phyloP scores from a whole-genome alignment of 2,888 invertebrate genomes.

The Dimorphilus gyrociliatus region DNA sequence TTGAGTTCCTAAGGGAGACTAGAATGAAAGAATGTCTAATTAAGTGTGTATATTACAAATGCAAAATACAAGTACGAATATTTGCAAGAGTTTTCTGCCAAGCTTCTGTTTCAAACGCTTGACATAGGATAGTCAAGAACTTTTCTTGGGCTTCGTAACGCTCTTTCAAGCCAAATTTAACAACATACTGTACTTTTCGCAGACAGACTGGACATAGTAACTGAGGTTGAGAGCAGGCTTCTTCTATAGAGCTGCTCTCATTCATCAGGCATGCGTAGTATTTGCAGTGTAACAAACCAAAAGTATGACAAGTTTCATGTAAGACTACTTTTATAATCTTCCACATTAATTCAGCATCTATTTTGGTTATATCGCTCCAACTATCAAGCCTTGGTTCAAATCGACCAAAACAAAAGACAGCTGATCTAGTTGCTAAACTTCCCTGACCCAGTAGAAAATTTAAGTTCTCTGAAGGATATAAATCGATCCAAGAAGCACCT shows the following conservation, averaged over 20 bases:
- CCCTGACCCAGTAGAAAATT: slow-evolving; percentile 31
- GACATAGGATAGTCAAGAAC: no score
- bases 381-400: slow-evolving; percentile 23
- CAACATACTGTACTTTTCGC: slow-evolving; percentile 24
- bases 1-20: no score
- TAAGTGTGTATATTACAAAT: no score
- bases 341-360: slow-evolving; percentile 22
- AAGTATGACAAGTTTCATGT: slow-evolving; percentile 30
- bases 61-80: no score
- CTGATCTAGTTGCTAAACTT: slow-evolving; percentile 15
- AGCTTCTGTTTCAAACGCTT: no score
- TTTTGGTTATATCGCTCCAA: slow-evolving; percentile 3
- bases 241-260: slow-evolving; percentile 22
- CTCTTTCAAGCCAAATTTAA: slow-evolving; percentile 19
- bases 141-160: slow-evolving; percentile 17
- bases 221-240: slow-evolving; percentile 25
- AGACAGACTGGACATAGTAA: slow-evolving; percentile 32
- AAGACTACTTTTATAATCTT: slow-evolving; percentile 24
- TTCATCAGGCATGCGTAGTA: slow-evolving; percentile 32
- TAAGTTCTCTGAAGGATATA: slow-evolving; percentile 25
- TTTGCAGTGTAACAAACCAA: slow-evolving; percentile 26
- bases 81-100: no score
- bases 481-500: slow-evolving; percentile 30
- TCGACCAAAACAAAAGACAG: slow-evolving; percentile 26
- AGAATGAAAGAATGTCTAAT: no score